Evolutionary conservation across 1,140 invertebrate genomes (phyloP).

Genomic region (Drosophila eugracilis): DNA sequence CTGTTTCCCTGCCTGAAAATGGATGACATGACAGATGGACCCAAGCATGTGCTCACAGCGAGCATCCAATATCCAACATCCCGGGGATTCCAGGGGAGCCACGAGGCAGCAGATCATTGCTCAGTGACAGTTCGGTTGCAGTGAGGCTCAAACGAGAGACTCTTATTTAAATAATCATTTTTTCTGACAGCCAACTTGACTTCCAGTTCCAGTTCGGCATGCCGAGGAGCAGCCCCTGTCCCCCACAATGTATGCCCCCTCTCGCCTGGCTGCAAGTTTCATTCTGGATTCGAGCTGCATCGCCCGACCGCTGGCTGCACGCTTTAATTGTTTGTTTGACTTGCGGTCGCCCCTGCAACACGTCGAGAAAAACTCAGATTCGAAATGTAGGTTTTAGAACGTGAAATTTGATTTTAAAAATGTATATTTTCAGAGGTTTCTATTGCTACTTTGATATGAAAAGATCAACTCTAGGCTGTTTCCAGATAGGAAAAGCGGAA

Average conservation of each 20-base stretch:
- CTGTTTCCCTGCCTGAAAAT: constrained; percentile 81
- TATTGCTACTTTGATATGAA: no score
- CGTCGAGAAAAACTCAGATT: constrained; percentile 14
- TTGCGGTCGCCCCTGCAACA: constrained; percentile 51
- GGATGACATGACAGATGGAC: constrained; percentile 84
- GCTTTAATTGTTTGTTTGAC: constrained; percentile 83
- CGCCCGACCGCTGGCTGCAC: constrained; percentile 51
- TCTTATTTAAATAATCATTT: constrained; percentile 85
- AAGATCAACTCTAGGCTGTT: no score
- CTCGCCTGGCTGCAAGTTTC: constrained; percentile 46
- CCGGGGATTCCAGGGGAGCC: constrained; percentile 39
- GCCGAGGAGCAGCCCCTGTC: constrained; percentile 34
- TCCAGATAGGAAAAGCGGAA: no score
- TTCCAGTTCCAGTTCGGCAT: constrained; percentile 84
- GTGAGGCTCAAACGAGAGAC: constrained; percentile 67
- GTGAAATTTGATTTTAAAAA: background rate
- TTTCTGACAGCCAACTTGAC: constrained; percentile 84
- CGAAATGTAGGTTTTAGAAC: background rate
- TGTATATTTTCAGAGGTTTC: background rate
- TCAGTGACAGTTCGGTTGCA: constrained; percentile 81
- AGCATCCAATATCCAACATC: constrained; percentile 18
- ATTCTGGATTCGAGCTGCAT: constrained; percentile 55
- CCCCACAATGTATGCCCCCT: constrained; percentile 3
- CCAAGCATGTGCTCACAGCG: constrained; percentile 66
- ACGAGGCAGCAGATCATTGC: constrained; percentile 45